phyloP scores from a whole-genome alignment of 2,888 invertebrate genomes.

The Horisme vitalbata region DNA sequence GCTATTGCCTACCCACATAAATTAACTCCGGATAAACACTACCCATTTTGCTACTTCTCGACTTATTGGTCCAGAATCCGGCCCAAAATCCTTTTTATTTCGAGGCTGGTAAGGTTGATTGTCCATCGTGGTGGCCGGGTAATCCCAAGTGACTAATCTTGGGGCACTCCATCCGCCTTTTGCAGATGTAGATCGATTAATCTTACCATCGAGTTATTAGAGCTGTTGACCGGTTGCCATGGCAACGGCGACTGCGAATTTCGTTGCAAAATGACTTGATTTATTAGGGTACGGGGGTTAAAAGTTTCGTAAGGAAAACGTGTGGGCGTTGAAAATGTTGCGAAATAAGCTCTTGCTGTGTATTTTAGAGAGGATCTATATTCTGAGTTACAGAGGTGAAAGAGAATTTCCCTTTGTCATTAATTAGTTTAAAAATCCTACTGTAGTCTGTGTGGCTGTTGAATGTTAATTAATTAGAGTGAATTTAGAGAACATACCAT shows the following conservation, averaged over 20 bases:
- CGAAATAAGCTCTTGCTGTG: background rate
- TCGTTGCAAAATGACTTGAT: constrained; percentile 28
- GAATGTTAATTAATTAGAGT: too few species aligned
- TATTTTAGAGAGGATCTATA: background rate
- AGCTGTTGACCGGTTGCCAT: constrained; percentile 59
- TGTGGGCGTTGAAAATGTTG: constrained; percentile 5
- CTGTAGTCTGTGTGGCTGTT: too few species aligned
- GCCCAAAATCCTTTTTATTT: constrained; percentile 33
- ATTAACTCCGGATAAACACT: constrained; percentile 32
- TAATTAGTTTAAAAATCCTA: too few species aligned
- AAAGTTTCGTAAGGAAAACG: constrained; percentile 20
- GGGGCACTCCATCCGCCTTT: constrained; percentile 62
- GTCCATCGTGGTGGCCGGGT: constrained; percentile 35
- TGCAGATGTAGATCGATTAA: constrained; percentile 74
- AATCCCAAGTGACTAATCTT: constrained; percentile 76
- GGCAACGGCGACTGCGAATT: constrained; percentile 39
- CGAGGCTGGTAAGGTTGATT: constrained; percentile 30
- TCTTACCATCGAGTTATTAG: constrained; percentile 68
- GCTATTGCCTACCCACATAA: constrained; percentile 27
- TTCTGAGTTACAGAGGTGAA: background rate
- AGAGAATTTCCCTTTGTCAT: too few species aligned
- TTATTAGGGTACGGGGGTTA: constrained; percentile 26
- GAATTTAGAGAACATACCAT: too few species aligned
- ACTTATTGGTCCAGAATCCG: constrained; percentile 40
- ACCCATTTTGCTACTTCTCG: constrained; percentile 21